phyloP scores from a whole-genome alignment of 2,113 vertebrate genomes.

The Aspiorhynchus laticeps region DNA sequence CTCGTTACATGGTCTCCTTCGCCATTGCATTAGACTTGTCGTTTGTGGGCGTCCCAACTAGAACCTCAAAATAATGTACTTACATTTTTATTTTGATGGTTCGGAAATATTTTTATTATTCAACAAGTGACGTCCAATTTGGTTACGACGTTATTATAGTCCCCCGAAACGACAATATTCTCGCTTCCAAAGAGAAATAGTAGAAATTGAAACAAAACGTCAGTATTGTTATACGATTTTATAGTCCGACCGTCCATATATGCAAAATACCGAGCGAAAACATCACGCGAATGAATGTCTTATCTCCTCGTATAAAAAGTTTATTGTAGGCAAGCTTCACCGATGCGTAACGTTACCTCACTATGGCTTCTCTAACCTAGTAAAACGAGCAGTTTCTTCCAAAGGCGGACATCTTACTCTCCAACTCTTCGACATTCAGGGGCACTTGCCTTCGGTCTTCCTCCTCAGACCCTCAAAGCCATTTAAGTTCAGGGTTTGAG shows the following conservation, averaged over 20 bases:
- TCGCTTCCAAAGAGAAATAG: neutral
- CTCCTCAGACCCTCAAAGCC: neutral
- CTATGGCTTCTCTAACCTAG: constrained; percentile 46
- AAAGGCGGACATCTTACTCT: constrained; percentile 70
- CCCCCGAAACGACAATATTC: neutral
- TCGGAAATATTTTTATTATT: neutral
- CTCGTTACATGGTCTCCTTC: constrained; percentile 41
- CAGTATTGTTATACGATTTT: neutral
- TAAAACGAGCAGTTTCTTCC: constrained; percentile 47
- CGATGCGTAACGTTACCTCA: constrained; percentile 23
- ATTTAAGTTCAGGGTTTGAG: neutral
- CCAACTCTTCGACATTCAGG: constrained; percentile 29
- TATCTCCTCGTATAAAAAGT: neutral
- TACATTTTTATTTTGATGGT: neutral
- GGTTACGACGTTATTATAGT: neutral
- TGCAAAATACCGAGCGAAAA: too few species aligned
- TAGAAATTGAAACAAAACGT: neutral
- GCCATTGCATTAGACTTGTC: constrained; percentile 32
- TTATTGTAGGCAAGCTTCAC: neutral
- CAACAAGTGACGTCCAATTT: neutral
- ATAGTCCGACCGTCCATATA: too few species aligned
- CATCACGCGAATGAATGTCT: neutral
- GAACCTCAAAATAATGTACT: constrained; percentile 18
- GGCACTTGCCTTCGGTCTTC: constrained; percentile 51
- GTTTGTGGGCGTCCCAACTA: constrained; percentile 30